Conservation (phyloP, 2,113 vertebrate genomes). For the Peromyscus californicus region DNA sequence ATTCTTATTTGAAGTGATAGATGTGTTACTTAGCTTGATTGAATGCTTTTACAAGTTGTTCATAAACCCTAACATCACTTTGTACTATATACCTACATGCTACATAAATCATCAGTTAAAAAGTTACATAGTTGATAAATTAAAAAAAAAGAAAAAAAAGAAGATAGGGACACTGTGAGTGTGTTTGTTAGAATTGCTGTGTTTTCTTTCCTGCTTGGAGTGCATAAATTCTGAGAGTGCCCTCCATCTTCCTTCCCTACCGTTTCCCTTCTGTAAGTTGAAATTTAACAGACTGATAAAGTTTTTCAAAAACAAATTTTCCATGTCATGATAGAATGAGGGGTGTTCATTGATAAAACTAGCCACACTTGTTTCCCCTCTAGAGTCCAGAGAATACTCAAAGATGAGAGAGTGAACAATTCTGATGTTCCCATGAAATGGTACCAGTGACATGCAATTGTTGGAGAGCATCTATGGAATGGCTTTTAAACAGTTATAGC, state of each 20-base stretch:
- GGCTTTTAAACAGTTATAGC: background rate
- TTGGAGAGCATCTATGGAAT: constrained; percentile 3
- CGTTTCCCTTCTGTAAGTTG: background rate
- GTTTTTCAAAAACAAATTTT: constrained; percentile 9
- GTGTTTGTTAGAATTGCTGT: background rate
- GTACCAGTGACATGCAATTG: too few relatives aligned
- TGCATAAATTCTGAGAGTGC: background rate
- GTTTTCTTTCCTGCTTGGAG: background rate
- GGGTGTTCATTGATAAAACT: constrained; percentile 10
- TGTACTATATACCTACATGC: background rate
- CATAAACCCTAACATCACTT: background rate
- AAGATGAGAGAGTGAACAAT: background rate
- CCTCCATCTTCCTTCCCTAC: background rate
- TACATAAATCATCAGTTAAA: background rate
- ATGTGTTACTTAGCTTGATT: background rate
- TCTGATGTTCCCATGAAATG: background rate
- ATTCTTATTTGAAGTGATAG: background rate
- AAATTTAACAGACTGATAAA: background rate
- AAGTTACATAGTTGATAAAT: background rate
- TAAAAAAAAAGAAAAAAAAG: background rate
- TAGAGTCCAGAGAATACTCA: background rate
- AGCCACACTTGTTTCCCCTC: background rate
- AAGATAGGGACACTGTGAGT: background rate
- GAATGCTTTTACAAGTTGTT: background rate
- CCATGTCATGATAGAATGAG: background rate